Base-by-base conservation (phyloP, 2,888 invertebrate species). In the Lampropteryx suffumata region DNA sequence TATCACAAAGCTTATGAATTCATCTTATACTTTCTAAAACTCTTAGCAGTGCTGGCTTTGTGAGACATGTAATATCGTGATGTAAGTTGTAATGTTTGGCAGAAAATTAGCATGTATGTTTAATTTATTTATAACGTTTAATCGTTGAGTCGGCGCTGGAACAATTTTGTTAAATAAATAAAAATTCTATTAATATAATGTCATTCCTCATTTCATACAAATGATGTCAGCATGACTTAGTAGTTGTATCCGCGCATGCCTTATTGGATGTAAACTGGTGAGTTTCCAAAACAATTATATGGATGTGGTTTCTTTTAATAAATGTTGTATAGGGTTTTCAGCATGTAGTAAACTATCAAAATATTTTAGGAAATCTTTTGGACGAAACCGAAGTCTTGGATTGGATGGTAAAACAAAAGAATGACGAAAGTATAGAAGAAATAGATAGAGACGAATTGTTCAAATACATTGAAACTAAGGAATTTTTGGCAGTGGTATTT, bases 371-470 rank as follows among this genome's bases (percentile, higher is more conserved):
- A 54, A 88, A 89, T 71, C 84, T 91, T 34, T 76, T 87, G 77
- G 95, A 97, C 71, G 96, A 97, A 82, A 92, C 91, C 37, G 94
- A 95, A 77, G 97, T 98, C 4, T 91, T 98, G 64, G 94, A 95
- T 67, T 98, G 98, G 98, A 96, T 98, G 93, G 92, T 95, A 51
- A 94, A 95, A 78, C 97, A 98, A 80, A 96, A 97, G 77, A 95
- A 95, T 79, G 97, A 98, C 77, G 95, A 96, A 78, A 97, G 96
- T 73, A 97, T 98, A 64, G 96, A 97, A 79, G 95, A 96, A 79
- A 96, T 98, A 57, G 94, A 96, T 71, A 92, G 98, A 68, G 96
- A 96, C 40, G 92, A 93, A 68, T 90, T 98, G 32, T 93, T 93
- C 76, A 95, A 95, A 71, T 96, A 96, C 82, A 97, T 98, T 65